These are phyloP conservation scores for Uropsilus gracilis DNA, from an alignment of 2,113 vertebrate species.

Conservation along the genomic window DNA sequence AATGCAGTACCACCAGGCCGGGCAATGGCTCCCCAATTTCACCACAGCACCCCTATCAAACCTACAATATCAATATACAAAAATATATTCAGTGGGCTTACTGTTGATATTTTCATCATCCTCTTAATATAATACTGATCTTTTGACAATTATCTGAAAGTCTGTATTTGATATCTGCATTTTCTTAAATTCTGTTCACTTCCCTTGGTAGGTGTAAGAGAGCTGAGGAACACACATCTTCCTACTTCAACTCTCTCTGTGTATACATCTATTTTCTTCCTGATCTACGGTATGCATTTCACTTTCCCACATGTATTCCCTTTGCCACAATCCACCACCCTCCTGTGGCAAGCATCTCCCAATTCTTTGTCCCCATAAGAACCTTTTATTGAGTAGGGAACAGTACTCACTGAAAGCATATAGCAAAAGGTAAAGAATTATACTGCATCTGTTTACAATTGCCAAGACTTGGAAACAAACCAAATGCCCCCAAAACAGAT, in stretches of 20 bases:
- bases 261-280: background rate
- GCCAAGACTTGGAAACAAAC: no score
- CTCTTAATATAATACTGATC: background rate
- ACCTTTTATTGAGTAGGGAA: background rate
- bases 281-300: background rate
- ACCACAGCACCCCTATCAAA: no score
- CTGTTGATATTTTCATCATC: background rate
- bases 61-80: background rate
- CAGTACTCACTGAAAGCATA: background rate
- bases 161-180: background rate
- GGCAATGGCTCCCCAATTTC: no score
- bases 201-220: background rate
- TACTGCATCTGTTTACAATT: no score
- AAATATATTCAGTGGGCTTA: slow-evolving; percentile 9
- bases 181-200: slow-evolving; percentile 18
- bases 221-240: background rate
- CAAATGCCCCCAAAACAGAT: no score
- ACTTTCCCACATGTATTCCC: background rate
- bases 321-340: background rate
- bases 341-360: background rate
- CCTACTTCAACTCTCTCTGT: background rate
- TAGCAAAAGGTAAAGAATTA: background rate
- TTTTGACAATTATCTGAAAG: background rate
- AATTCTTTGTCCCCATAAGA: background rate
- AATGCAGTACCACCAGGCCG: no score